Evolutionary conservation across 2,113 vertebrate genomes (phyloP).

Genomic region (Carassius carassius): DNA sequence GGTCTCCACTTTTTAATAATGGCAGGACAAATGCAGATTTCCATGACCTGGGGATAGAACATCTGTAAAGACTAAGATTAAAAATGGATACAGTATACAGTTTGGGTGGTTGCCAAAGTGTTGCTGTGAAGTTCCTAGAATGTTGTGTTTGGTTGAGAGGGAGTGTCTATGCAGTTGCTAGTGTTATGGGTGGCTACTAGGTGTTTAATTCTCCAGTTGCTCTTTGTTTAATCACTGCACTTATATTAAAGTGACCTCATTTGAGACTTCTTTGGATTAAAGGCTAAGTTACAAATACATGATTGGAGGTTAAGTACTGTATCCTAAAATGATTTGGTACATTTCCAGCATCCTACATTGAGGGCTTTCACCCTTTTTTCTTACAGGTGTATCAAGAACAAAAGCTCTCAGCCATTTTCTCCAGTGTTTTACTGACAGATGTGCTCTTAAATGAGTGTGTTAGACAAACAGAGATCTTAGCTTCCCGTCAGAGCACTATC

Average conservation of each 20-base stretch:
- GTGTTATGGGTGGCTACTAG: background rate
- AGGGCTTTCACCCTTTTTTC: background rate
- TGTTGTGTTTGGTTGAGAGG: background rate
- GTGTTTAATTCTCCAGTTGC: background rate
- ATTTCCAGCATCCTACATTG: background rate
- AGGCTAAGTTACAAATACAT: background rate
- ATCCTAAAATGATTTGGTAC: background rate
- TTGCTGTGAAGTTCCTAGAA: accelerated
- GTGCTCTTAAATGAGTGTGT: background rate
- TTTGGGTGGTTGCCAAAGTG: too few species aligned
- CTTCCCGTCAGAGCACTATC: background rate
- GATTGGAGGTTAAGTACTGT: background rate
- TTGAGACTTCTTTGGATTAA: background rate
- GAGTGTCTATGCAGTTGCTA: background rate
- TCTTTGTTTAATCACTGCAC: background rate
- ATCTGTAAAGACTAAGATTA: too few species aligned
- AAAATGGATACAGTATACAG: too few species aligned
- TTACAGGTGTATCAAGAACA: background rate
- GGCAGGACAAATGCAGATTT: too few species aligned
- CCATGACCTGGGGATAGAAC: too few species aligned
- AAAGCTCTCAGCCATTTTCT: background rate
- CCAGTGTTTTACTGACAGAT: background rate
- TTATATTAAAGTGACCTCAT: background rate
- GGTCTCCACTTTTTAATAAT: too few species aligned
- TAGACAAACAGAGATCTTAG: background rate